A percentile compares a stretch with the other conserved stretches of the same genome.
These are phyloP conservation scores for Dryomyza anilis DNA, from an alignment of 2,888 invertebrate genomes.

Conservation along the genomic window DNA sequence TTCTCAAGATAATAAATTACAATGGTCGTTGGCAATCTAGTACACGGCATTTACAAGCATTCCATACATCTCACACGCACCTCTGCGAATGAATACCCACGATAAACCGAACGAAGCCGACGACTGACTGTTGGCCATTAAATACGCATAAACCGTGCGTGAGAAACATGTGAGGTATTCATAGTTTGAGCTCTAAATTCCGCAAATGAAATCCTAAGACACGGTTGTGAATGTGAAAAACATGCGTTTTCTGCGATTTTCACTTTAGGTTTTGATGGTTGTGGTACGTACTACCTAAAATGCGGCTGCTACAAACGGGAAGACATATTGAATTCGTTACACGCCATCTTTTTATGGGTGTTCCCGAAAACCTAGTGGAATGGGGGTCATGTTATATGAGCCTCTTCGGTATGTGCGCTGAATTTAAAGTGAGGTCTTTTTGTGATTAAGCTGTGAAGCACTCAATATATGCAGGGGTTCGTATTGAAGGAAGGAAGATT, in stretches of 20 bases:
- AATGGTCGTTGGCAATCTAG: not conserved
- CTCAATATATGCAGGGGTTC: not conserved
- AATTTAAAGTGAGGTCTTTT: slow-evolving; percentile 14
- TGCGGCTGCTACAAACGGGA: too few relatives aligned
- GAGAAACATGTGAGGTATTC: not conserved
- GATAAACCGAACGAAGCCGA: not conserved
- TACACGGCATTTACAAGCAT: slow-evolving; percentile 1
- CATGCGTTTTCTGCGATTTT: slow-evolving; percentile 1
- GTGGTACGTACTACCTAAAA: too few relatives aligned
- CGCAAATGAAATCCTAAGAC: slow-evolving; percentile 7
- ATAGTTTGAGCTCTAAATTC: slow-evolving; percentile 1
- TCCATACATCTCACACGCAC: not conserved
- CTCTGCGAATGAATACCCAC: not conserved
- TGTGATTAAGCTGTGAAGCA: not conserved
- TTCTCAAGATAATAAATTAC: slow-evolving; percentile 16
- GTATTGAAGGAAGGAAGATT: not conserved
- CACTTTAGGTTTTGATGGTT: too few relatives aligned
- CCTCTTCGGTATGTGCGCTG: slow-evolving; percentile 1
- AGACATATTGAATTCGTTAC: slow-evolving; percentile 23
- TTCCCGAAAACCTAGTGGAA: slow-evolving; percentile 2
- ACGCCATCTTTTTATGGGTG: slow-evolving; percentile 16
- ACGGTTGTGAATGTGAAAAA: slow-evolving; percentile 11
- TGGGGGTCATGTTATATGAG: not conserved
- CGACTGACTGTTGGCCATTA: not conserved
- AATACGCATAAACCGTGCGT: slow-evolving; percentile 13